phyloP scores from a whole-genome alignment of 2,113 vertebrate species.

The Aphyosemion australe region DNA sequence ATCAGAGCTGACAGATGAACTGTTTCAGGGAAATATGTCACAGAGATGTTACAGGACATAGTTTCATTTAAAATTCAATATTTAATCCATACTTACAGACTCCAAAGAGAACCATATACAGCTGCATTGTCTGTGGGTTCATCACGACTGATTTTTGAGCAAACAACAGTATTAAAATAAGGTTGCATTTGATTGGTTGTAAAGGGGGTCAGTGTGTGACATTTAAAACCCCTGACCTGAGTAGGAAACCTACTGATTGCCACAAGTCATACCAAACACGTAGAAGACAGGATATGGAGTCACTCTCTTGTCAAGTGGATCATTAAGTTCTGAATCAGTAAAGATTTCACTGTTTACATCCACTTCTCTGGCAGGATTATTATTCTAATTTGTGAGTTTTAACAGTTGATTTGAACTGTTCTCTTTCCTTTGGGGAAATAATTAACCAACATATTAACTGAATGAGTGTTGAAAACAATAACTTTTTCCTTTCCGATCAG shows the following conservation, averaged over 20 bases:
- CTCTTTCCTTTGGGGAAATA: too few species aligned
- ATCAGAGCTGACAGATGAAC: slow-evolving; percentile 26
- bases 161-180: neutral
- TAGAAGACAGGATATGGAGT: neutral
- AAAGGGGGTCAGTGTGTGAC: slow-evolving; percentile 2
- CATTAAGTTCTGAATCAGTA: too few species aligned
- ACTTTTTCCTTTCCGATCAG: too few species aligned
- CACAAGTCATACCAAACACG: neutral
- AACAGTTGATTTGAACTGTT: too few species aligned
- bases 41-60: neutral
- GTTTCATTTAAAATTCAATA: neutral
- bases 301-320: neutral
- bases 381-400: too few species aligned
- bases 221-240: neutral
- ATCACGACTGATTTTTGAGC: neutral
- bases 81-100: slow-evolving; percentile 27
- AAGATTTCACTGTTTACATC: too few species aligned
- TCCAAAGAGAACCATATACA: slow-evolving; percentile 23
- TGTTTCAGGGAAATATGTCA: neutral
- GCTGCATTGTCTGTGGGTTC: slow-evolving; percentile 27
- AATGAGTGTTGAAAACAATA: too few species aligned
- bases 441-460: too few species aligned
- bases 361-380: too few species aligned
- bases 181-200: slow-evolving; percentile 44
- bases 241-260: neutral